Evolutionary conservation across 2,888 invertebrate genomes (phyloP).

Genomic region (Ectemnius continuus): DNA sequence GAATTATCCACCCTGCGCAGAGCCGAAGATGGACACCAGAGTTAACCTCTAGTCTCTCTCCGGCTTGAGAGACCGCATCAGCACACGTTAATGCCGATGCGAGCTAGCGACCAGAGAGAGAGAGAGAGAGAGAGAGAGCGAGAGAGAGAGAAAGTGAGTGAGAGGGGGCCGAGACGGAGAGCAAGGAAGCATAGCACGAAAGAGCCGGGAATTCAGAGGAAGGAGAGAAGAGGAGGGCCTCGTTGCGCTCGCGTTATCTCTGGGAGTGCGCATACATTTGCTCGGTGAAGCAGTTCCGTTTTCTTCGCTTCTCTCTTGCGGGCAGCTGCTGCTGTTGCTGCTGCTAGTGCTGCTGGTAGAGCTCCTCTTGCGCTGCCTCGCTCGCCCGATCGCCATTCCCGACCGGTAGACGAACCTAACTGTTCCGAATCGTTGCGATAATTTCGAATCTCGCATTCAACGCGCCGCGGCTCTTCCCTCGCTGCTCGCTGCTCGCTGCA

Average conservation of each 20-base stretch:
- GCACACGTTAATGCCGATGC: conserved; percentile 60
- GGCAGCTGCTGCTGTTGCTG: not conserved
- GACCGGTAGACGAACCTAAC: conserved; percentile 69
- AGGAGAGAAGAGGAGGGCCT: conserved; percentile 37
- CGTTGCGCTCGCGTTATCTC: conserved; percentile 68
- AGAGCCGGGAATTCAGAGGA: conserved; percentile 18
- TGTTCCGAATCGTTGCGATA: conserved; percentile 70
- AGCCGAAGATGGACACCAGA: conserved; percentile 67
- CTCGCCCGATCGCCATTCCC: conserved; percentile 41
- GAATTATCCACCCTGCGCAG: conserved; percentile 68
- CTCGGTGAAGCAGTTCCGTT: conserved; percentile 70
- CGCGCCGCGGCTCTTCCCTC: conserved; percentile 40
- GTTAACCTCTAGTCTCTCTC: conserved; percentile 62
- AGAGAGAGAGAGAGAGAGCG: conserved; percentile 10
- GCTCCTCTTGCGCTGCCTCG: conserved; percentile 18
- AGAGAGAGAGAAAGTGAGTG: conserved; percentile 22
- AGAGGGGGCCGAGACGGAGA: not conserved
- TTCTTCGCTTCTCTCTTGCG: conserved; percentile 62
- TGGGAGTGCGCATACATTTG: conserved; percentile 69
- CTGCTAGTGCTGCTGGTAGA: not conserved
- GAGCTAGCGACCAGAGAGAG: conserved; percentile 42
- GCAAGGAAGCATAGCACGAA: not conserved
- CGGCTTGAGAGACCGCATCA: conserved; percentile 54
- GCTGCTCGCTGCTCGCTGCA: conserved; percentile 48
- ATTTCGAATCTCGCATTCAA: conserved; percentile 69